phyloP scores from a whole-genome alignment of 2,113 vertebrate genomes.

The Sebastes schlegelii region DNA sequence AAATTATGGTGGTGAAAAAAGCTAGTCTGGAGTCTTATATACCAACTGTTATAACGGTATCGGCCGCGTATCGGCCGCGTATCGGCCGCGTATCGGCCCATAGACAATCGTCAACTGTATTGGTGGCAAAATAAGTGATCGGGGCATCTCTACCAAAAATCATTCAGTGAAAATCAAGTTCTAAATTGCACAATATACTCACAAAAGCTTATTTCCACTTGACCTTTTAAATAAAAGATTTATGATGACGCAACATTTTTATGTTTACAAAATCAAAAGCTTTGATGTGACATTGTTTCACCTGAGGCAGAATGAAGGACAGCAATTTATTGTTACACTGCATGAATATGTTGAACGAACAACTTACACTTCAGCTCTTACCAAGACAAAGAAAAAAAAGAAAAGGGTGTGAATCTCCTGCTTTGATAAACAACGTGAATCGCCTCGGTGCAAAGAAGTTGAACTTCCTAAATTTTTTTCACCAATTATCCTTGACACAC shows the following conservation, averaged over 20 bases:
- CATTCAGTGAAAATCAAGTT: neutral
- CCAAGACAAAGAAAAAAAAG: neutral
- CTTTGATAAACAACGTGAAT: constrained; percentile 12
- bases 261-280: neutral
- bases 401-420: neutral
- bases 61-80: too few species aligned
- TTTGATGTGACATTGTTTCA: neutral
- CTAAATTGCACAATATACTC: neutral
- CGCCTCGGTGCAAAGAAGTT: constrained; percentile 6
- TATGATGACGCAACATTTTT: neutral
- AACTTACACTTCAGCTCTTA: constrained; percentile 2
- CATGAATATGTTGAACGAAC: neutral
- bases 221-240: neutral
- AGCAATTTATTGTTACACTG: neutral
- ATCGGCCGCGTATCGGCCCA: too few species aligned
- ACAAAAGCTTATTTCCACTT: neutral
- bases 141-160: neutral
- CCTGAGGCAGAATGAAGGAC: constrained; percentile 2
- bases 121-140: too few species aligned
- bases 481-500: constrained; percentile 32
- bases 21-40: too few species aligned
- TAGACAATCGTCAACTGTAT: too few species aligned
- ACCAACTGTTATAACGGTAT: too few species aligned
- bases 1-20: too few species aligned
- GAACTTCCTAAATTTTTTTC: constrained; percentile 10